Evolutionary conservation across 2,113 vertebrate species (phyloP).

Genomic region (Embiotoca jacksoni): DNA sequence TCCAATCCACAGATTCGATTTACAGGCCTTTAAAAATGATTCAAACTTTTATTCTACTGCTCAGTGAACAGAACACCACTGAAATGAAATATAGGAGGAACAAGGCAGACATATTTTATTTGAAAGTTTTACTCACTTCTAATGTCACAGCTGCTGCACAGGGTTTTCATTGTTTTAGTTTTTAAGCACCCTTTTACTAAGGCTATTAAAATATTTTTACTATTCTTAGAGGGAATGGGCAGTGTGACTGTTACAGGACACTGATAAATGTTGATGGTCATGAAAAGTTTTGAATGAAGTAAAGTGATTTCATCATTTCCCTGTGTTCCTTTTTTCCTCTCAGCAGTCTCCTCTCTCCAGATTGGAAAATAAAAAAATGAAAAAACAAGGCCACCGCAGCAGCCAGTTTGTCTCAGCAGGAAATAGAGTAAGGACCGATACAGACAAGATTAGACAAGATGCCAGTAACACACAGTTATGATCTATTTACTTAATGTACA

Average conservation of each 20-base stretch:
- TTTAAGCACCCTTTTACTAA: slow-evolving; percentile 13
- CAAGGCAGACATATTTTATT: slow-evolving; percentile 73
- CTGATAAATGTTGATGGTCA: slow-evolving; percentile 9
- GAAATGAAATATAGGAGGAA: slow-evolving; percentile 74
- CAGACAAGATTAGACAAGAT: slow-evolving; percentile 11
- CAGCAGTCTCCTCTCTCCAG: background rate
- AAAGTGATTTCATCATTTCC: slow-evolving; percentile 9
- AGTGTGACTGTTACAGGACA: slow-evolving; percentile 17
- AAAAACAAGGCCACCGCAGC: no score
- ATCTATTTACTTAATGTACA: slow-evolving; percentile 21
- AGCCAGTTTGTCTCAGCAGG: background rate
- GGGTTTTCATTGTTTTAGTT: slow-evolving; percentile 39
- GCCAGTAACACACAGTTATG: slow-evolving; percentile 15
- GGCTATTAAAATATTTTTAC: slow-evolving; percentile 21
- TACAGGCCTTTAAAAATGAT: slow-evolving; percentile 76
- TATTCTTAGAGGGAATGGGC: slow-evolving; percentile 24
- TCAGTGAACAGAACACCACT: slow-evolving; percentile 58
- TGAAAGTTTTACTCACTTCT: slow-evolving; percentile 69
- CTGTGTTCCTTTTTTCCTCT: background rate
- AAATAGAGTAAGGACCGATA: slow-evolving; percentile 4
- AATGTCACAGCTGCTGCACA: slow-evolving; percentile 58
- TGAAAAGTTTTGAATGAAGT: slow-evolving; percentile 15
- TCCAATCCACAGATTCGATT: slow-evolving; percentile 79
- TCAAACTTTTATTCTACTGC: slow-evolving; percentile 76
- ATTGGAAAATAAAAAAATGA: no score